phyloP scores from a whole-genome alignment of 2,888 invertebrate species.

The Parapristionchus giblindavisi region DNA sequence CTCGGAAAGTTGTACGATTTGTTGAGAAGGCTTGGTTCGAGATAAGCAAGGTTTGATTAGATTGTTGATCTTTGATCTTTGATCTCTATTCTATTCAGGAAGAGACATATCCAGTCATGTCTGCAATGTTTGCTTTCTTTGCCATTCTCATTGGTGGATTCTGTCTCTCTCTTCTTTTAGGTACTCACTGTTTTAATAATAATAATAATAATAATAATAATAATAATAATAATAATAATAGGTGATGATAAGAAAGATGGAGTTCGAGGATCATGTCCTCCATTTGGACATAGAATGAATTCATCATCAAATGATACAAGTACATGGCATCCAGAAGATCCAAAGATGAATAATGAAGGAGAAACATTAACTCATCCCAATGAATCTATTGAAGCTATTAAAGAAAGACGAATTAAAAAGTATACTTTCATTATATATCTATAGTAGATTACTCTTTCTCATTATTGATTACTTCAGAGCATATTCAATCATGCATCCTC shows the following conservation, averaged over 20 bases:
- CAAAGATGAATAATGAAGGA: conserved; percentile 48
- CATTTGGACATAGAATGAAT: conserved; percentile 14
- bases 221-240: not conserved
- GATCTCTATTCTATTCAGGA: no score
- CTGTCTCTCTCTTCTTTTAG: conserved; percentile 47
- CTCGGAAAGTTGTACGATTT: conserved; percentile 55
- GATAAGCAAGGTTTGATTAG: conserved; percentile 46
- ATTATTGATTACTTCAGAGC: conserved; percentile 37
- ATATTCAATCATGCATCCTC: conserved; percentile 65
- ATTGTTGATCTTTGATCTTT: not conserved
- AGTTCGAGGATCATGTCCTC: conserved; percentile 32
- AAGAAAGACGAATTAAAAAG: conserved; percentile 24
- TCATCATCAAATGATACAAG: conserved; percentile 32
- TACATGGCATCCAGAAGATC: conserved; percentile 68
- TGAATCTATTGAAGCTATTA: conserved; percentile 25
- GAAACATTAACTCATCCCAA: conserved; percentile 15
- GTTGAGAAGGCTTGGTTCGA: conserved; percentile 63
- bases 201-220: not conserved
- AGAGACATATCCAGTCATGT: conserved; percentile 64
- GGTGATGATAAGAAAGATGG: conserved; percentile 7
- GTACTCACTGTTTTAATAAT: no score
- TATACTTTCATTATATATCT: not conserved
- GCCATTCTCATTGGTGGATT: conserved; percentile 49
- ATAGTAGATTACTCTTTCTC: no score
- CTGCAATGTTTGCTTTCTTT: conserved; percentile 54